phyloP scores from a whole-genome alignment of 2,888 invertebrate genomes.

The Drosophila quinaria region DNA sequence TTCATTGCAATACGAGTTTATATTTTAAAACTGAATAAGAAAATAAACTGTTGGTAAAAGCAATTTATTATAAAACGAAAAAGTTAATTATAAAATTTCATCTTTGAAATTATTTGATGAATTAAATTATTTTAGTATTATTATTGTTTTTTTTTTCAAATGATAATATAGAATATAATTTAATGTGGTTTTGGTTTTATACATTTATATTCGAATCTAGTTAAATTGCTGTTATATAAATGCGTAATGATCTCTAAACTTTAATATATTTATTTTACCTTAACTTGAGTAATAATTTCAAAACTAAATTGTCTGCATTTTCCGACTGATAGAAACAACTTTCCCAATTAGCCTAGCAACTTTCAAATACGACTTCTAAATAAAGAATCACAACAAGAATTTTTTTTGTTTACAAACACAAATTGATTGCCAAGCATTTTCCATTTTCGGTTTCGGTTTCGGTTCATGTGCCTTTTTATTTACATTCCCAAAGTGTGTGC shows the following conservation, averaged over 20 bases:
- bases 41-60: not conserved
- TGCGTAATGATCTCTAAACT: not conserved
- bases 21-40: not conserved
- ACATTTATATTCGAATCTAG: not conserved
- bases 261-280: not conserved
- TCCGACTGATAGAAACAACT: slow-evolving; percentile 1
- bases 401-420: slow-evolving; percentile 65
- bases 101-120: too few relatives aligned
- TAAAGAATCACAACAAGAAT: slow-evolving; percentile 20
- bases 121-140: too few relatives aligned
- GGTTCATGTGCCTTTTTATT: slow-evolving; percentile 25
- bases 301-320: not conserved
- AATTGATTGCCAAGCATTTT: slow-evolving; percentile 53
- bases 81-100: not conserved
- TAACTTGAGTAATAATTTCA: not conserved
- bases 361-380: slow-evolving; percentile 17
- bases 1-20: not conserved
- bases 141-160: too few relatives aligned
- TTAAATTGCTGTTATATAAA: not conserved
- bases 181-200: not conserved
- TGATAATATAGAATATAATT: too few relatives aligned
- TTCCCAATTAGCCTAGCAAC: slow-evolving; percentile 25
- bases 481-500: slow-evolving; percentile 24
- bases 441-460: slow-evolving; percentile 28
- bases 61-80: not conserved